Evolutionary conservation across 2,113 vertebrate genomes (phyloP).

Genomic region (Grus americana): DNA sequence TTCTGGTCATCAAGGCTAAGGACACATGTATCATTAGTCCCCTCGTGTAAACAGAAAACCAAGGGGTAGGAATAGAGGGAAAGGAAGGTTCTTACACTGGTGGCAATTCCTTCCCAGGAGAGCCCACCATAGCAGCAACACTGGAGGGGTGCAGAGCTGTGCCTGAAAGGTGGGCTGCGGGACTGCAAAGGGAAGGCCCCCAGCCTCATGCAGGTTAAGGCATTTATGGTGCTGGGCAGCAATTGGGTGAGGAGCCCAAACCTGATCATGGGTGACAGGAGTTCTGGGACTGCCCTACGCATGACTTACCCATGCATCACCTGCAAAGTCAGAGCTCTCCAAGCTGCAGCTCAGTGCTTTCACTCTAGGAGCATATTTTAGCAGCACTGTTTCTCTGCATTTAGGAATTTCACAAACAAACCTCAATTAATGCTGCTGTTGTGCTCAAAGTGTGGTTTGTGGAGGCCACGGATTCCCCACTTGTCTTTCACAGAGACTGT

Average conservation of each 20-base stretch:
- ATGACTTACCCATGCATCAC: background rate
- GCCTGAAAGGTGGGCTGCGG: background rate
- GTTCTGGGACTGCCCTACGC: accelerated
- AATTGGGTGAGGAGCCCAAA: background rate
- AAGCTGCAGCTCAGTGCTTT: background rate
- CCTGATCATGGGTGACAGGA: background rate
- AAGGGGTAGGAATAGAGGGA: background rate
- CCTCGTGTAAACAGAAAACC: background rate
- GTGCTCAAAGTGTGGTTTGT: background rate
- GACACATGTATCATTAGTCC: too few species aligned
- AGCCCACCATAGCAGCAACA: background rate
- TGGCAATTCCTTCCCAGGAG: background rate
- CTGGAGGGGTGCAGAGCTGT: background rate
- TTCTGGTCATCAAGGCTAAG: background rate
- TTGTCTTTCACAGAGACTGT: background rate
- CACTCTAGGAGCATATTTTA: background rate
- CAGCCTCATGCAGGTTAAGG: background rate
- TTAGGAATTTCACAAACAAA: background rate
- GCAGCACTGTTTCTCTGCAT: background rate
- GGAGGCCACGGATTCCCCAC: background rate
- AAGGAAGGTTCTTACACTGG: background rate
- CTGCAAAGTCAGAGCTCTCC: background rate
- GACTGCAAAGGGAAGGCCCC: background rate
- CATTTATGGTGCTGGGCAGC: background rate
- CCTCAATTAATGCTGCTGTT: background rate